phyloP scores from a whole-genome alignment of 2,888 invertebrate species.

The Kryphioiulus occultus region DNA sequence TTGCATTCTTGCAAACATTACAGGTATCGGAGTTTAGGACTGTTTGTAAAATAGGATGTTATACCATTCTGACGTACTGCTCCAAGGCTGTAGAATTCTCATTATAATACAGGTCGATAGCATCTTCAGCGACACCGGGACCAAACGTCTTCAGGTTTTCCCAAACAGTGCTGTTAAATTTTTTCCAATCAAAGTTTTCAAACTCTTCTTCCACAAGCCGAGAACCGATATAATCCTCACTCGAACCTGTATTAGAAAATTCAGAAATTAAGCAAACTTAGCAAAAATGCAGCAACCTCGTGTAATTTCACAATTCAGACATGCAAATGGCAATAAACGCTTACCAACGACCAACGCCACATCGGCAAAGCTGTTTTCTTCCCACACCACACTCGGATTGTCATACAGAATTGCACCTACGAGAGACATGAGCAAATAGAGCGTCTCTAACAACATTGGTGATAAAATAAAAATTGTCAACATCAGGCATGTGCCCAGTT shows the following conservation, averaged over 20 bases:
- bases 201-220: constrained; percentile 46
- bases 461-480: no score
- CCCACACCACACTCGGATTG: constrained; percentile 48
- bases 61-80: constrained; percentile 55
- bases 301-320: no score
- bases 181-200: constrained; percentile 48
- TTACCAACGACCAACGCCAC: constrained; percentile 49
- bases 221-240: constrained; percentile 15
- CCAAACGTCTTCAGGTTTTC: constrained; percentile 52
- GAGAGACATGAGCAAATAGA: no score
- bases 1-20: no score
- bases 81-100: constrained; percentile 53
- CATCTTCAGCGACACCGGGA: constrained; percentile 52
- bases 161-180: constrained; percentile 37
- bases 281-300: background rate
- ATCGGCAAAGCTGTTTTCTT: constrained; percentile 48
- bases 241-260: constrained; percentile 43
- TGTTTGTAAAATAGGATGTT: background rate
- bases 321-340: background rate
- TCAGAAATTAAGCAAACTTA: background rate
- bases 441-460: no score
- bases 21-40: background rate
- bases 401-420: constrained; percentile 50
- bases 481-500: no score
- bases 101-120: constrained; percentile 54